Conservation (phyloP, 2,888 invertebrate species). For the Lutraria lutraria region DNA sequence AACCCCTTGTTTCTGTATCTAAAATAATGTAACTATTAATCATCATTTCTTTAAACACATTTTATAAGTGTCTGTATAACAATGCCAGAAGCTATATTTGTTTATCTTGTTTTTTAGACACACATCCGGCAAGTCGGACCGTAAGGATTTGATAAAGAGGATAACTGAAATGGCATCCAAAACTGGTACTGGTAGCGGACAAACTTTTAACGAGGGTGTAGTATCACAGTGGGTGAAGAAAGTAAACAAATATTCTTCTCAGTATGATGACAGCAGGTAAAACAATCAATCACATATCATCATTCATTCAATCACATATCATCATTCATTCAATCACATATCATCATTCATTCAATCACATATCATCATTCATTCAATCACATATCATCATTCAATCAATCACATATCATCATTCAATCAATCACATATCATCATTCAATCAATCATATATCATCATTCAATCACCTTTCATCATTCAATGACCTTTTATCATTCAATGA, state of each 20-base stretch:
- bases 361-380: not conserved
- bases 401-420: not conserved
- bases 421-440: too few species aligned
- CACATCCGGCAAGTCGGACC: not conserved
- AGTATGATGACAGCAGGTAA: constrained; percentile 68
- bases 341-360: not conserved
- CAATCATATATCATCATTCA: too few species aligned
- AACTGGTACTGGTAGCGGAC: not conserved
- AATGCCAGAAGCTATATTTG: not conserved
- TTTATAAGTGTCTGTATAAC: not conserved
- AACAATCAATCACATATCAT: not conserved
- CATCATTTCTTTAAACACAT: not conserved
- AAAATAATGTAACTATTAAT: not conserved
- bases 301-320: not conserved
- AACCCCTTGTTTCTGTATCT: not conserved
- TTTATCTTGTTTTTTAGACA: not conserved
- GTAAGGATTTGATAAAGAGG: not conserved
- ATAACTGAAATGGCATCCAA: constrained; percentile 42
- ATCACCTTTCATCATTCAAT: too few species aligned
- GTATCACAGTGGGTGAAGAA: constrained; percentile 69
- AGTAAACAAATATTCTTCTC: constrained; percentile 70
- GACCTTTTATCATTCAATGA: not conserved
- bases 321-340: not conserved
- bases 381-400: not conserved
- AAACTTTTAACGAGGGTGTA: not conserved